phyloP scores from a whole-genome alignment of 2,113 vertebrate genomes.

The Sinosuthora webbiana region DNA sequence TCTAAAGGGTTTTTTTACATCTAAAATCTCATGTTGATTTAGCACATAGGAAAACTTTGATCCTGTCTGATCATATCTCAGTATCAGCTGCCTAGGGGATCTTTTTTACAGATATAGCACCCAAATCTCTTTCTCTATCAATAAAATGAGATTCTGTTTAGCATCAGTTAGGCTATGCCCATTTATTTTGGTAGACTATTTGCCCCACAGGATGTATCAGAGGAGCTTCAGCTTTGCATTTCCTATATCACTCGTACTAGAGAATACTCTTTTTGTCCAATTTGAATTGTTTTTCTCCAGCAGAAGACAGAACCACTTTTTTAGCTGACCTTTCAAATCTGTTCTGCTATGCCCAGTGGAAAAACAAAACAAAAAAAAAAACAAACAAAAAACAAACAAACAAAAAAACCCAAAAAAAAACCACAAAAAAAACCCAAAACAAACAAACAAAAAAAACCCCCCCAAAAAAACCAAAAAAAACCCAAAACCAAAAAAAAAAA shows the following conservation, averaged over 20 bases:
- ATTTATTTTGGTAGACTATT: background rate
- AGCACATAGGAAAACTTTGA: background rate
- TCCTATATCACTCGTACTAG: background rate
- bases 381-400: too few species aligned
- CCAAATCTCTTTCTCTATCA: background rate
- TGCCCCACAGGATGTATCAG: background rate
- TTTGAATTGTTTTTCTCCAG: background rate
- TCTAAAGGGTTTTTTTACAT: background rate
- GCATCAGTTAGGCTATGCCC: background rate
- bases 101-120: background rate
- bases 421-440: too few species aligned
- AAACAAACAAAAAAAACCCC: too few species aligned
- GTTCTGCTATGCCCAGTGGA: background rate
- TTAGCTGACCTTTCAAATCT: background rate
- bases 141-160: background rate
- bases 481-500: too few species aligned
- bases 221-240: background rate
- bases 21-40: slow-evolving; percentile 1
- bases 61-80: background rate
- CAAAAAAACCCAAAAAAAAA: too few species aligned
- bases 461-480: too few species aligned
- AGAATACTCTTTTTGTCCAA: background rate
- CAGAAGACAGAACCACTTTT: background rate
- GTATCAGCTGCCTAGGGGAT: background rate
- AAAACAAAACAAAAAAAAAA: background rate